These are phyloP conservation scores for Heliconius cydno DNA, from an alignment of 2,888 invertebrate genomes.

Conservation along the genomic window DNA sequence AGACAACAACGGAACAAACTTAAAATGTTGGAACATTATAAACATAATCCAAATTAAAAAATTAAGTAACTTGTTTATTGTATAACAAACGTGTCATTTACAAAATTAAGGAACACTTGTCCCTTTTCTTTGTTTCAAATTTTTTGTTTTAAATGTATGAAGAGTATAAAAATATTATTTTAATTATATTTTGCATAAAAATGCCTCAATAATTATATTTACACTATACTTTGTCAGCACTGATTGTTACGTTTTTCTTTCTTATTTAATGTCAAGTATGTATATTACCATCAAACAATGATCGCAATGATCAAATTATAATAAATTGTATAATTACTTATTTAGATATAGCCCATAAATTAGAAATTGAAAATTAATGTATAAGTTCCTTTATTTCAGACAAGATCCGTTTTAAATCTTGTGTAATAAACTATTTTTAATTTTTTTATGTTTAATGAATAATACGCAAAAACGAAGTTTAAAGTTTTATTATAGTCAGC, in stretches of 20 bases:
- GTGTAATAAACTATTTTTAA: not conserved
- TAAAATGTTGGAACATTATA: not conserved
- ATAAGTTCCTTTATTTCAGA: not conserved
- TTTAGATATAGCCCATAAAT: too few species aligned
- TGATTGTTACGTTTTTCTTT: not conserved
- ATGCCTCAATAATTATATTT: not conserved
- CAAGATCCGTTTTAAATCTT: not conserved
- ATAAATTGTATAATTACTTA: not conserved
- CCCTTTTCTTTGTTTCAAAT: not conserved
- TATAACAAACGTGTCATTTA: not conserved
- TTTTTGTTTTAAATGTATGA: too few species aligned
- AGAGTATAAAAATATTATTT: not conserved
- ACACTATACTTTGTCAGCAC: not conserved
- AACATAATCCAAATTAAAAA: not conserved
- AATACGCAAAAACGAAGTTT: not conserved
- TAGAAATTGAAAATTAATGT: not conserved
- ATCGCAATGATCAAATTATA: not conserved
- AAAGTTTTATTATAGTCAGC: not conserved
- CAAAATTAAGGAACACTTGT: not conserved
- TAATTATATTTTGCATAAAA: not conserved
- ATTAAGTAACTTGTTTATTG: not conserved
- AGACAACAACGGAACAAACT: not conserved
- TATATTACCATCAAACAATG: not conserved
- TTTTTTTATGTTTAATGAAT: not conserved
- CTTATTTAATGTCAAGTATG: not conserved